Base-by-base conservation (phyloP, 2,888 invertebrate genomes). In the Actias luna region DNA sequence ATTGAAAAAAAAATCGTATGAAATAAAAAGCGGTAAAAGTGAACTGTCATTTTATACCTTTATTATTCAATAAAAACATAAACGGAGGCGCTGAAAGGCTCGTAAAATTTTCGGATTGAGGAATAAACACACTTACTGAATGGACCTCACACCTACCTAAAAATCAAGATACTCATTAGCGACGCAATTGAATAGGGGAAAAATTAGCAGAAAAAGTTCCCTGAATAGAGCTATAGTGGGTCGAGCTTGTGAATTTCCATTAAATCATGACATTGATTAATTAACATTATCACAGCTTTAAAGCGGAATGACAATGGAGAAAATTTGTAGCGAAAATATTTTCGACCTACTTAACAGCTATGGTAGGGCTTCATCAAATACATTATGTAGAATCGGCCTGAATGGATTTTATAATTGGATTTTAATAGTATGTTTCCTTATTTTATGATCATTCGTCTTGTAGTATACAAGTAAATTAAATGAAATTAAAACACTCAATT, bases 221-320 rank as follows among this genome's bases (percentile, higher is more conserved):
- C 58, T 61, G 64, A 64, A 64, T 61, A 58, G 64, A 64, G 58
- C 18, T 31, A 46, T 55, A 50, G 35, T 63, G 61, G 29, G 59
- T 59, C 75, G 69, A 75, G 78, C 75, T 46, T 70, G 70, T 73
- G 69, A 75, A 76, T 77, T 77, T 73, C 77, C 77, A 80, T 82
- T 80, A 78, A 70, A 72, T 67, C 69, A 63, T 58, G 81, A 80
- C 82, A 72, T 76, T 82, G 82, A 82, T 82, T 82, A 82, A 82
- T 82, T 82, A 80, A 73, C 65, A 74, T 71, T 72, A 71, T 74
- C 71, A 72, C 63, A 57, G 60, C 66, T 67, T 64, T 70, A 60
- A 75, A 72, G 69, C 55, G 60, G 69, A 69, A 67, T 69, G 72
- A 72, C 70, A 71, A 73, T 67, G 65, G 62, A 65, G 60, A 69